These are phyloP conservation scores for Arbacia lixula DNA, from an alignment of 53 echinoderm and acorn worm species.

Conservation along the genomic window DNA sequence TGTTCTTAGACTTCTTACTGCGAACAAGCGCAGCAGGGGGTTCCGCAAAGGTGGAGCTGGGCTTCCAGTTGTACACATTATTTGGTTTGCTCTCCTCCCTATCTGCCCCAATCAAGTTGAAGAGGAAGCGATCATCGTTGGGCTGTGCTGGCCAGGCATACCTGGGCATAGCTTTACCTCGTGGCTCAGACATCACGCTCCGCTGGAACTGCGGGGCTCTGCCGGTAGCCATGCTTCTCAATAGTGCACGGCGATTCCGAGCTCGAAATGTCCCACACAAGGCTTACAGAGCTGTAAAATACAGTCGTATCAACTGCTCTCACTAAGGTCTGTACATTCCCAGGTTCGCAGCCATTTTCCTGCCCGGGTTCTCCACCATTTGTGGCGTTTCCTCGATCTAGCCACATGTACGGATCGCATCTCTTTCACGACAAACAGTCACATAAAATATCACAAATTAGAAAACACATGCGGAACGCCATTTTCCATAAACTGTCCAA, in stretches of 20 bases:
- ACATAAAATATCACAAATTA: too few species aligned
- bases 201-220: constrained; percentile 21
- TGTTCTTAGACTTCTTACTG: constrained; percentile 79
- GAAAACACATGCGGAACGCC: too few species aligned
- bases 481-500: too few species aligned
- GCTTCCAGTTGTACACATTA: constrained; percentile 94
- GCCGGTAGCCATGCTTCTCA: constrained; percentile 53
- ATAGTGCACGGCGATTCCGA: constrained; percentile 3
- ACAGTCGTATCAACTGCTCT: background rate
- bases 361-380: too few species aligned
- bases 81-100: constrained; percentile 84
- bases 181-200: constrained; percentile 50
- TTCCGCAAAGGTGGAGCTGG: constrained; percentile 94
- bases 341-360: constrained; percentile 35
- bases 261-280: background rate
- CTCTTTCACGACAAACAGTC: too few species aligned
- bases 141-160: background rate
- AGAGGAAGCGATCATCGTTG: constrained; percentile 39
- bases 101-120: constrained; percentile 34
- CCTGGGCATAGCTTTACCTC: constrained; percentile 34
- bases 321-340: background rate
- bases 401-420: too few species aligned
- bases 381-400: too few species aligned
- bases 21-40: constrained; percentile 38
- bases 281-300: constrained; percentile 15